Conservation (phyloP, 2,113 vertebrate genomes). For the Psittacus erithacus region DNA sequence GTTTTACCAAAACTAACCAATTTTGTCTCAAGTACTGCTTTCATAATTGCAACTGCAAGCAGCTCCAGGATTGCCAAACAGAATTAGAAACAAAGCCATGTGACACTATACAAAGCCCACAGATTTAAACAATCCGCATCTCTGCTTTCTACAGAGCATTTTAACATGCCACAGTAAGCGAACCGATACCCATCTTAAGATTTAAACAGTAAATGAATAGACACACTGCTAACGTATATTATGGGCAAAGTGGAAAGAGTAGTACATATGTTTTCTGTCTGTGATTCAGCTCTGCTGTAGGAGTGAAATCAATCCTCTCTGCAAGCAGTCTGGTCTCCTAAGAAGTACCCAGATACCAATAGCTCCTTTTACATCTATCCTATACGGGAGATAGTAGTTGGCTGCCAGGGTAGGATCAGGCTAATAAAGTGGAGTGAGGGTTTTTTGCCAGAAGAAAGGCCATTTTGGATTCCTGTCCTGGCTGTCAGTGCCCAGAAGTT, state of each 20-base stretch:
- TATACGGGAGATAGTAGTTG: accelerated
- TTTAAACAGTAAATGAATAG: background rate
- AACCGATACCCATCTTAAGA: background rate
- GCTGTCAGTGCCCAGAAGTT: background rate
- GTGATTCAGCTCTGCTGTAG: background rate
- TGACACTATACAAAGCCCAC: background rate
- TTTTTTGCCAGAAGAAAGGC: background rate
- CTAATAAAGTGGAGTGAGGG: background rate
- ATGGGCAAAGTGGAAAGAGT: background rate
- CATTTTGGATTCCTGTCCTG: background rate
- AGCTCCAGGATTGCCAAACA: background rate
- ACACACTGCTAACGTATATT: accelerated
- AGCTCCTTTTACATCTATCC: background rate
- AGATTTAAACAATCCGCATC: background rate
- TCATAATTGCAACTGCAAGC: background rate
- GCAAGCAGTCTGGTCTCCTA: background rate
- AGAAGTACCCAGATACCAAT: background rate
- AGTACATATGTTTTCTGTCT: background rate
- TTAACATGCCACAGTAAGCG: background rate
- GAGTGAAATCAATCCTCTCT: background rate
- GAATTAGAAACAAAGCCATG: background rate
- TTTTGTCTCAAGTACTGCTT: background rate
- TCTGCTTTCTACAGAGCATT: background rate
- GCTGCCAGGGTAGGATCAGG: background rate
- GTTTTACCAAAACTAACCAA: background rate